These are phyloP conservation scores for Catonia carolina DNA, from an alignment of 2,888 invertebrate species.

Conservation along the genomic window DNA sequence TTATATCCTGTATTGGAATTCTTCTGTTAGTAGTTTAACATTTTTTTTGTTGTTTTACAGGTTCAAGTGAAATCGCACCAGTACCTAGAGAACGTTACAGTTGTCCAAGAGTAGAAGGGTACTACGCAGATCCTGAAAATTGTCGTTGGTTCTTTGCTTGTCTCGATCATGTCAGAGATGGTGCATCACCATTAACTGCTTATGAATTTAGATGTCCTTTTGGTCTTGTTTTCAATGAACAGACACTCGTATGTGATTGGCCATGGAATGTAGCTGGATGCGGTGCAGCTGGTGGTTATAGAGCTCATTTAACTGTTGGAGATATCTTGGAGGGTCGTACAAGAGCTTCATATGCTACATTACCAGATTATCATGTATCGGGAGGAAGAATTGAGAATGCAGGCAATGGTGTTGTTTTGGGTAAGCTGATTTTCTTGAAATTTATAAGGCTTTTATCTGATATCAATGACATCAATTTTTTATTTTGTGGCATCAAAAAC, in stretches of 20 bases:
- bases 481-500: too few relatives aligned
- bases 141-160: slow-evolving; percentile 82
- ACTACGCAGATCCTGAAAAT: slow-evolving; percentile 73
- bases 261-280: slow-evolving; percentile 67
- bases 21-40: not conserved
- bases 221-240: slow-evolving; percentile 68
- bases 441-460: not conserved
- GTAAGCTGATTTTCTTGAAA: not conserved
- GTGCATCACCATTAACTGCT: slow-evolving; percentile 47
- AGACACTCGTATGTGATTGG: slow-evolving; percentile 66
- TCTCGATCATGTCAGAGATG: slow-evolving; percentile 54
- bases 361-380: slow-evolving; percentile 39
- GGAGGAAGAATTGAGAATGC: slow-evolving; percentile 38
- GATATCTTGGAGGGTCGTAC: slow-evolving; percentile 37
- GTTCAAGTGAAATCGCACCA: slow-evolving; percentile 65
- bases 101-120: slow-evolving; percentile 59
- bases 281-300: slow-evolving; percentile 46
- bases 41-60: slow-evolving; percentile 21
- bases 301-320: slow-evolving; percentile 35
- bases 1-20: too few relatives aligned
- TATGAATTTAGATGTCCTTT: slow-evolving; percentile 79
- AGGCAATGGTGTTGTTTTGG: slow-evolving; percentile 34
- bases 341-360: slow-evolving; percentile 37
- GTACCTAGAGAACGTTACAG: slow-evolving; percentile 59
- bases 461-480: too few relatives aligned